Conservation (phyloP, 2,113 vertebrate genomes). For the Labeo rohita region DNA sequence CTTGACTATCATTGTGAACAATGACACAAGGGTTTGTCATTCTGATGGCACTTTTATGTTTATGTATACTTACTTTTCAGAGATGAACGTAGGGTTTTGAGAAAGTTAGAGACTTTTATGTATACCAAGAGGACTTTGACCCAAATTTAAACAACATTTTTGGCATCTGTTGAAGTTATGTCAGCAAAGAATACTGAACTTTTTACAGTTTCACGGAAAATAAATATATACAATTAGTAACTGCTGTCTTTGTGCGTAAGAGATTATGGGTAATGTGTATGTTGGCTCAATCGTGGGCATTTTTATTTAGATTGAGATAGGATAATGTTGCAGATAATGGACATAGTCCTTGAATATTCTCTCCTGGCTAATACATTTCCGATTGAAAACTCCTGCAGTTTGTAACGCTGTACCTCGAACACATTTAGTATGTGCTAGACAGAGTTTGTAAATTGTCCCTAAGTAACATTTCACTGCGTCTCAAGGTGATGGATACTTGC, state of each 20-base stretch:
- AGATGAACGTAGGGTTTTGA: not conserved
- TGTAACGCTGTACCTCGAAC: constrained; percentile 43
- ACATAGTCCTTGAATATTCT: constrained; percentile 8
- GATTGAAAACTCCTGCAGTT: constrained; percentile 29
- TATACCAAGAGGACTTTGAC: not conserved
- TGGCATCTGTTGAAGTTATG: not conserved
- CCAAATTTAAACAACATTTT: not conserved
- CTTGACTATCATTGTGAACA: too few relatives aligned
- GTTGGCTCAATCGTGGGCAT: not conserved
- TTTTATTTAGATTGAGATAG: not conserved
- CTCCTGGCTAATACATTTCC: constrained; percentile 44
- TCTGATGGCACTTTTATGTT: too few relatives aligned
- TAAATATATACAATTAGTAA: not conserved
- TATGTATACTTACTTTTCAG: too few relatives aligned
- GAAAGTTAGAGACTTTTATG: not conserved
- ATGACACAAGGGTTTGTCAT: too few relatives aligned
- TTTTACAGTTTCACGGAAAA: not conserved
- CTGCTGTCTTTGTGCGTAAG: not conserved
- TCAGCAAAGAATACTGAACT: not conserved
- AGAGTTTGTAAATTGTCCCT: constrained; percentile 14
- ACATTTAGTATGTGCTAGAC: constrained; percentile 36
- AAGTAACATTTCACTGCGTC: constrained; percentile 36
- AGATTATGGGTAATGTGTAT: not conserved
- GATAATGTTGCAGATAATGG: constrained; percentile 36
- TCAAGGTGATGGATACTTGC: constrained; percentile 31